phyloP scores from a whole-genome alignment of 1,140 invertebrate genomes.

The Drosophila fuyamai region DNA sequence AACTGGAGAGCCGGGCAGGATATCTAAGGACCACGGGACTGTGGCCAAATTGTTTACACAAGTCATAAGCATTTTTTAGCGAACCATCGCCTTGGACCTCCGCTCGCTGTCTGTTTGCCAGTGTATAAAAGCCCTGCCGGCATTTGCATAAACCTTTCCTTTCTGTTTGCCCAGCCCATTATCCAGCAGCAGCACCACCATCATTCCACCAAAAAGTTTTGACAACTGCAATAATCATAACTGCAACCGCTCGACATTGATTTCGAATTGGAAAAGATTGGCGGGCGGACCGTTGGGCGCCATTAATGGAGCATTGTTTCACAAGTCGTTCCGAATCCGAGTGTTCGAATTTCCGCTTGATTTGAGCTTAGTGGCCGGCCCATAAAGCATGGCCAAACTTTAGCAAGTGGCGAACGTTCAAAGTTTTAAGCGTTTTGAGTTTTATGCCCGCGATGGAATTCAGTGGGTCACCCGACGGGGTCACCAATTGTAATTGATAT shows the following conservation, averaged over 20 bases:
- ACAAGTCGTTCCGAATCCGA: conserved; percentile 58
- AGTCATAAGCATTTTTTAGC: conserved; percentile 82
- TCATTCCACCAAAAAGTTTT: conserved; percentile 46
- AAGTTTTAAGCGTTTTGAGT: conserved; percentile 50
- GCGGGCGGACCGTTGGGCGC: conserved; percentile 58
- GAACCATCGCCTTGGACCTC: conserved; percentile 41
- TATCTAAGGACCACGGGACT: conserved; percentile 27
- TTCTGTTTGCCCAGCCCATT: conserved; percentile 54
- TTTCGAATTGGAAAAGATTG: conserved; percentile 65
- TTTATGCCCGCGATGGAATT: conserved; percentile 52
- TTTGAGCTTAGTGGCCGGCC: conserved; percentile 53
- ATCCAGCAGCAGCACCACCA: conserved; percentile 12
- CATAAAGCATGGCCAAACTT: conserved; percentile 67
- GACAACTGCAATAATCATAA: conserved; percentile 81
- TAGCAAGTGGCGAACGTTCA: conserved; percentile 9
- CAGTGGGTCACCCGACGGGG: conserved; percentile 60
- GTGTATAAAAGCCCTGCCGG: conserved; percentile 57
- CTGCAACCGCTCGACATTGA: conserved; percentile 72
- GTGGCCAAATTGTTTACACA: conserved; percentile 74
- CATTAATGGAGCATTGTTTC: conserved; percentile 74
- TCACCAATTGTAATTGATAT: conserved; percentile 65
- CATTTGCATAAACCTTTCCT: conserved; percentile 76
- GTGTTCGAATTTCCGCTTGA: conserved; percentile 62
- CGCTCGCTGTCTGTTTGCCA: conserved; percentile 56
- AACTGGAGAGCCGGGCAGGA: conserved; percentile 18